A percentile compares a stretch with the other conserved stretches of the same genome.
Evolutionary conservation across 2,888 invertebrate species (phyloP).

Genomic region (Brachylomia viminalis): DNA sequence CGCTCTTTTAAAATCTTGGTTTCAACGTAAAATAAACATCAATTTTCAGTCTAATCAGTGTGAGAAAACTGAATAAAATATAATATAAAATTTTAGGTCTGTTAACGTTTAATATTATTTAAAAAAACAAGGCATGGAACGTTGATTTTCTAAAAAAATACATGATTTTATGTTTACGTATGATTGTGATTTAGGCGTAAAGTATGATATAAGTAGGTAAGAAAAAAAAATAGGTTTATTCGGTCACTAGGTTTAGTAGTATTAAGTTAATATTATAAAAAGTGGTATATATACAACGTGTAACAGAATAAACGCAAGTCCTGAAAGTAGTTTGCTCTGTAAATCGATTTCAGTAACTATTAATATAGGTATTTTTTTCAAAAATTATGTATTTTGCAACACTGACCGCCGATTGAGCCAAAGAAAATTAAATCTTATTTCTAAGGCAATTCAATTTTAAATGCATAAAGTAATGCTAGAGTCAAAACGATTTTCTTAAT

Average conservation of each 20-base stretch:
- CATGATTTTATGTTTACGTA: conserved; percentile 9
- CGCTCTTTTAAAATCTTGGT: background rate
- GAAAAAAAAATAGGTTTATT: background rate
- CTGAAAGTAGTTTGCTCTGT: too few relatives aligned
- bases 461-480: too few relatives aligned
- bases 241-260: background rate
- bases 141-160: conserved; percentile 27
- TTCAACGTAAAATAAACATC: background rate
- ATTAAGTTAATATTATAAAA: too few relatives aligned
- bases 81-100: background rate
- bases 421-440: too few relatives aligned
- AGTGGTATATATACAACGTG: too few relatives aligned
- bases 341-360: too few relatives aligned
- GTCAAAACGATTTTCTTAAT: too few relatives aligned
- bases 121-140: conserved; percentile 6
- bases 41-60: background rate
- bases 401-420: too few relatives aligned
- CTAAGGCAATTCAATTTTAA: too few relatives aligned
- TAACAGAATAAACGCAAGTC: too few relatives aligned
- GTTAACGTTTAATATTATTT: background rate
- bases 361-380: too few relatives aligned
- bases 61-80: background rate
- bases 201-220: conserved; percentile 13
- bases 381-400: too few relatives aligned
- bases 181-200: conserved; percentile 46